Percentiles rank a stretch among this genome's conserved stretches.
Evolutionary conservation across 2,888 invertebrate species (phyloP).

Genomic region (Brachypalpus laphriformis): DNA sequence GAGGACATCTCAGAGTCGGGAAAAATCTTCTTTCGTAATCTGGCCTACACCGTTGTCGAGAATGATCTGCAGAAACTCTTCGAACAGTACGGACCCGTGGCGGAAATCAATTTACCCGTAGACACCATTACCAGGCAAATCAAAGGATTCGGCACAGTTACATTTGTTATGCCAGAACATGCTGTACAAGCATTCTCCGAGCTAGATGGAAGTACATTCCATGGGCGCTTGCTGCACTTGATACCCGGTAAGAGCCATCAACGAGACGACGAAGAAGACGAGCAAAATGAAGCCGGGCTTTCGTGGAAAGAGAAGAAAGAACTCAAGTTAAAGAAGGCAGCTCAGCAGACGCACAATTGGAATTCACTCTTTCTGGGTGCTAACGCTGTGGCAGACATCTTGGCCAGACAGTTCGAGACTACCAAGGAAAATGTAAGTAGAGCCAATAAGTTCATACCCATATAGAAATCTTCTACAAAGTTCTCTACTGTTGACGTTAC

Average conservation of each 20-base stretch:
- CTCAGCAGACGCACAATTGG: conserved; percentile 95
- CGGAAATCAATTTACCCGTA: conserved; percentile 94
- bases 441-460: background rate
- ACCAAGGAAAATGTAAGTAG: conserved; percentile 90
- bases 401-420: conserved; percentile 92
- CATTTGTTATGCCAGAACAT: conserved; percentile 97
- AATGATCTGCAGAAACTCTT: conserved; percentile 92
- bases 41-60: conserved; percentile 93
- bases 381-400: conserved; percentile 95
- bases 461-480: no score
- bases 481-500: no score
- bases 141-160: conserved; percentile 95
- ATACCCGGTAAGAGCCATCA: conserved; percentile 91
- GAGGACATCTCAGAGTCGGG: conserved; percentile 95
- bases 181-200: conserved; percentile 94
- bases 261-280: conserved; percentile 84
- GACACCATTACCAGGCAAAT: conserved; percentile 91
- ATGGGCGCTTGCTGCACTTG: conserved; percentile 96
- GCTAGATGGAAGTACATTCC: conserved; percentile 95
- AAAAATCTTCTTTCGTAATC: conserved; percentile 94
- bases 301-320: conserved; percentile 93
- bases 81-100: conserved; percentile 92
- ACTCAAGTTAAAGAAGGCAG: conserved; percentile 88
- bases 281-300: conserved; percentile 85
- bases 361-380: conserved; percentile 96